Base-by-base conservation (phyloP, 2,888 invertebrate genomes). In the Morpho helenor region DNA sequence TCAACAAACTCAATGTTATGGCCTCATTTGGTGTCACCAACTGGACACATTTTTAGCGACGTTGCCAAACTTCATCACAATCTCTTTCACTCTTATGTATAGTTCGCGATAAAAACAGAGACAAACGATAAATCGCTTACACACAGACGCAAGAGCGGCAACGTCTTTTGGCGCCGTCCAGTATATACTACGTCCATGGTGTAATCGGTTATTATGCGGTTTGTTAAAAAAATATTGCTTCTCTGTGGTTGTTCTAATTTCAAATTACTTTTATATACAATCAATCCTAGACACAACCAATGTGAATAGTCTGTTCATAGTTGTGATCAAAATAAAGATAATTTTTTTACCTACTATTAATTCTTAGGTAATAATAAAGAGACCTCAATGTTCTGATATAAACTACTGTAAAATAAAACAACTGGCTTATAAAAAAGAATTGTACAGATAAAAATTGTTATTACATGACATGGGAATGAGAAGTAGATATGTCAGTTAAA, bases 321-420 rank as follows among this genome's bases (percentile, higher is more conserved):
- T 63, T 70, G 69, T 70, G 69, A 83, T 77, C 76, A 79, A 80
- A 79, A 76, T 81, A 80, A 80, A 76, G 74, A 77, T 76, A 78
- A 73, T 84, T 87, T 86, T 86, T 84, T 86, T 53, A 87, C 86
- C 84, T 86, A 81, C 77, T 77, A 76, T 64, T 69, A 63, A 77
- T 81, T 82, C 78, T 77, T 86, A 83, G 80, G 78, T 83, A 78
- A 73, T 76, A 75, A 79, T 75, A 71, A 16, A 16, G 16, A 75
- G 73, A 78, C 77, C 76, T 79, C 73, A 77, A 79, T 84, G 81
- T 73, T 73, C 70, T 69, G 69, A 66, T 58, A 69, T 71, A 61
- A 66, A 64, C 55, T 46, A 52, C 57, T 49, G 42, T 7, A 47
- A 57, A 58, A 31, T 39, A 31, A 47, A 47, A 59, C 47, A 52